Conservation (phyloP, 2,113 vertebrate species). For the Speoplatyrhinus poulsoni region DNA sequence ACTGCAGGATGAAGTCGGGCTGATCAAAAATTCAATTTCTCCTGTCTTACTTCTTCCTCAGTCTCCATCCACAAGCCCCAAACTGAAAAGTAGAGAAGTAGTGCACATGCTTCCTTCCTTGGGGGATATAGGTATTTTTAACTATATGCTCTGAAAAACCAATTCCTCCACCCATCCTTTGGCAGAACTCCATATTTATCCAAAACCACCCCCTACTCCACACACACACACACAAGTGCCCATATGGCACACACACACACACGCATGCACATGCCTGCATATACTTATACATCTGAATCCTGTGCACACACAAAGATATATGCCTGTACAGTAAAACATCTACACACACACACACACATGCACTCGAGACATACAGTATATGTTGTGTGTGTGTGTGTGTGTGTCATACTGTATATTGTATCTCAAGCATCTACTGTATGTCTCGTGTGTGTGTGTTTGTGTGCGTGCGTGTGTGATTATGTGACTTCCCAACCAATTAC, state of each 20-base stretch:
- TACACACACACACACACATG: constrained; percentile 11
- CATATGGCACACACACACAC: constrained; percentile 32
- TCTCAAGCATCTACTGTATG: neutral
- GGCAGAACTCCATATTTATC: constrained; percentile 58
- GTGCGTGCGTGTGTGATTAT: constrained; percentile 44
- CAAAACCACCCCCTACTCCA: constrained; percentile 53
- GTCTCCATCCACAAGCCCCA: constrained; percentile 44
- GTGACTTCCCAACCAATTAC: constrained; percentile 85
- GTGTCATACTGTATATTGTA: neutral
- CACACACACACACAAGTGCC: constrained; percentile 43
- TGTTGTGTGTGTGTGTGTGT: constrained; percentile 2
- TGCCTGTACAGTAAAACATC: neutral
- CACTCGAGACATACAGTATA: neutral
- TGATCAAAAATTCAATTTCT: constrained; percentile 67
- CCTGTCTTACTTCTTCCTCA: constrained; percentile 8
- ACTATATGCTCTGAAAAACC: constrained; percentile 49
- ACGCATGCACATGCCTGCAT: constrained; percentile 2
- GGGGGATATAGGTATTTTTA: constrained; percentile 67
- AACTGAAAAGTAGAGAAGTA: constrained; percentile 24
- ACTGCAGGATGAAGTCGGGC: constrained; percentile 64
- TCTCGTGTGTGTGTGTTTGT: constrained; percentile 1
- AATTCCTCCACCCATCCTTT: constrained; percentile 58
- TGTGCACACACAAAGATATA: neutral
- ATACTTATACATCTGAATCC: neutral
- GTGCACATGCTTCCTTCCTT: constrained; percentile 41